Percentiles rank a stretch among this genome's conserved stretches.
phyloP scores from a whole-genome alignment of 2,113 vertebrate genomes.

The Todiramphus saurophagus region DNA sequence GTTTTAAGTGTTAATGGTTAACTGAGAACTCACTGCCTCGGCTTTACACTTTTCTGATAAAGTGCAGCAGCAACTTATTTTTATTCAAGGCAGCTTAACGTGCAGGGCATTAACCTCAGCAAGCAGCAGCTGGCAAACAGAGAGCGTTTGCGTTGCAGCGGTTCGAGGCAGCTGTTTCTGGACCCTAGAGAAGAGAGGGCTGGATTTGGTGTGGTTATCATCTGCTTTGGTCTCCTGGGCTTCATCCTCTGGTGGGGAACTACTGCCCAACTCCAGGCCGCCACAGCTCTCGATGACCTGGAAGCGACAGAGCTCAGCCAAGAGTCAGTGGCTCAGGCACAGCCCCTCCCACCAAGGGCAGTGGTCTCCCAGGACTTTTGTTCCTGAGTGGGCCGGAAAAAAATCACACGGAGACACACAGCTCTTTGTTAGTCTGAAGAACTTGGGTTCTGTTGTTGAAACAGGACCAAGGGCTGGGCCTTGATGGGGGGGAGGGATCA shows the following conservation, averaged over 20 bases:
- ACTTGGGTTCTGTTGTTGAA: background rate
- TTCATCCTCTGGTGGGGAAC: background rate
- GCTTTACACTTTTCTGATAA: background rate
- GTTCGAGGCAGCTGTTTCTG: background rate
- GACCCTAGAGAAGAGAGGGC: background rate
- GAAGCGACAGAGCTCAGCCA: background rate
- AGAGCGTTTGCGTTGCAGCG: background rate
- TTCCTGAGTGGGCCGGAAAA: background rate
- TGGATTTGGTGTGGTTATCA: background rate
- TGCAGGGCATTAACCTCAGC: background rate
- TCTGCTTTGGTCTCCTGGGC: background rate
- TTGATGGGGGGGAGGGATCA: background rate
- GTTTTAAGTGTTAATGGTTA: constrained; percentile 53
- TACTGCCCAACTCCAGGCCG: background rate
- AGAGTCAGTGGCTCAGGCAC: background rate
- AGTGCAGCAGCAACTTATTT: constrained; percentile 18
- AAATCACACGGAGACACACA: background rate
- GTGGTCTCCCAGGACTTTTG: background rate
- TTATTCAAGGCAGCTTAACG: background rate
- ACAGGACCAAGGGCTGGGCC: background rate
- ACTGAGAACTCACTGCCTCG: constrained; percentile 11
- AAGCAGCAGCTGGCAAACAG: background rate
- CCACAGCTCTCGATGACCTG: background rate
- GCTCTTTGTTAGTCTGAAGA: background rate
- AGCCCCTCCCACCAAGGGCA: fast-evolving